Base-by-base conservation (phyloP, 92 coral and sea anemone species). In the Nematostella vectensis region DNA sequence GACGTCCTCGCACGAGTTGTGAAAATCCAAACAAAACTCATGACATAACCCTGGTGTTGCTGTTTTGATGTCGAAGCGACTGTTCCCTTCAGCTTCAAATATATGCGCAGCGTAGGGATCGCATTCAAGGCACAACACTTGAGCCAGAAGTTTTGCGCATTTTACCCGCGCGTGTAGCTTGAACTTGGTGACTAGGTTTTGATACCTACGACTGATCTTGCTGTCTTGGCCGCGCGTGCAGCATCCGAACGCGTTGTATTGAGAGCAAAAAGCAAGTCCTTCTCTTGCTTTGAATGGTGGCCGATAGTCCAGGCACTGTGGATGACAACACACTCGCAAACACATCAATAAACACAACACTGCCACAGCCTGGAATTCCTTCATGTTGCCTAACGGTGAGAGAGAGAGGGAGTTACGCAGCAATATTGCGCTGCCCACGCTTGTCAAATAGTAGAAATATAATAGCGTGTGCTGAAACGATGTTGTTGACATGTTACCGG, bases 21-120 rank as follows among this genome's bases (percentile, higher is more conserved):
- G 72, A 31, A 84, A 76, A 1, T 24, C 22, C n/a, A 15, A 9
- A 39, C 96, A 88, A 50, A 50, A 84, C 22, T 52, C 54, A 2
- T 38, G 25, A 33, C 83, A 72, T 15, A 88, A 55, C 25, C 96
- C 93, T 19, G 96, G 96, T n/a, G 94, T 59, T 11, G 96, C 96
- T 9, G 73, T 30, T 33, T 67, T 50, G 9, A 59, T 11, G 20
- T 84, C 78, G 51, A 85, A 85, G 10, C 72, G 45, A 0, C 47
- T 65, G 61, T 88, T 88, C 6, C 88, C 80, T 61, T 88, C 96
- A 1, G 96, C 93, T 49, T 67, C 78, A 29, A 76, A 86, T 16
- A 89, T 73, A 48, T 89, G 96, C 27, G 96, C 96, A 8, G 96
- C 88, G 61, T 87, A 89, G 4, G 83, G 77, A 54, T 89, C 88